Evolutionary conservation across 2,797 vertebrate species (phyloP), one percentile per base, ranked within the genome.

Genomic region (Arnoldichthys spilopterus): DNA sequence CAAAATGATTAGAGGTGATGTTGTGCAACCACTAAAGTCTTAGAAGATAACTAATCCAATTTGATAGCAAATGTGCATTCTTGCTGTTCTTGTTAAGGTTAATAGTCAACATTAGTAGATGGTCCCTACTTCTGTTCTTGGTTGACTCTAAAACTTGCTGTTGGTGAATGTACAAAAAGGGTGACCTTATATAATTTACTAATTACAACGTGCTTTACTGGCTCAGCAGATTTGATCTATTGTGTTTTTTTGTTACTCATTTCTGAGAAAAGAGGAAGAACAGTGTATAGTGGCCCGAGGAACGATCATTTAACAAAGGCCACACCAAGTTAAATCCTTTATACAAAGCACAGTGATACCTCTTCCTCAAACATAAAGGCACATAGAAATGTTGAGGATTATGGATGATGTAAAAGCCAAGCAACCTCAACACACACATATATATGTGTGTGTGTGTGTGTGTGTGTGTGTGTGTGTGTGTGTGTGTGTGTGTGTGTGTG

Each of bases 251-350:
- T 40, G 34, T 58, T 68, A 13, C 43, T 84, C 72, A 47, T 84
- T 88, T 54, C 69, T 84, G 30, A 88, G 88, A 89, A 78, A 88
- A 86, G 89, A 6, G 9, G 75, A 70, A 75, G 70, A 8, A 43
- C 4, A 32, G n/a, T 22, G 72, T 75, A 63, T 11, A 82, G 86
- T 90, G 89, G 91, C 88, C 88, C 89, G 89, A 90, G 87, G 81
- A 79, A 69, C 74, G 12, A 47, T 24, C 34, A 22, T 75, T 62
- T 79, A 80, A 92, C 89, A 92, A 92, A 87, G 91, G 86, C 89
- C 83, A 63, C 88, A 90, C 90, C 91, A 88, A 91, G 86, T 81
- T 72, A 6, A 71, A 67, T 71, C 76, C 68, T 64, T 80, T 56
- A 53, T 26, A 24, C 37, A 67, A 16, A 69, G 6, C 45, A 30